A percentile compares a stretch with the other conserved stretches of the same genome.
Evolutionary conservation across 2,113 vertebrate genomes (phyloP).

Genomic region (Todiramphus chloris): DNA sequence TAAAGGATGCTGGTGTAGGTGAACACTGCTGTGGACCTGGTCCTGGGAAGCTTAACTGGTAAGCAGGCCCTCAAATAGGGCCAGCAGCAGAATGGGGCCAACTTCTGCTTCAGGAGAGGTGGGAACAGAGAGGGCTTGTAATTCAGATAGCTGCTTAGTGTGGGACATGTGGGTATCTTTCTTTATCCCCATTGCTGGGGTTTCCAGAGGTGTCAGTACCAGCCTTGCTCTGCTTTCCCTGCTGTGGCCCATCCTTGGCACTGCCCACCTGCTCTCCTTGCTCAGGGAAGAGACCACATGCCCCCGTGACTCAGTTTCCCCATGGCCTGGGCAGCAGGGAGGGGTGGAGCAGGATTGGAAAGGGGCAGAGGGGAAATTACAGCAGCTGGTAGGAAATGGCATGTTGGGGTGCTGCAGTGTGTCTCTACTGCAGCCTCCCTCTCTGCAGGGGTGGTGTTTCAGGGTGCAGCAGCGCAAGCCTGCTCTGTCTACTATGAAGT

Average conservation of each 20-base stretch:
- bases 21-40: not conserved
- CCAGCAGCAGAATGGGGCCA: not conserved
- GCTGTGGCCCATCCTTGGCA: fast-evolving
- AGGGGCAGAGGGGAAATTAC: not conserved
- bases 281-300: fast-evolving
- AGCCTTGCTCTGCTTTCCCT: fast-evolving
- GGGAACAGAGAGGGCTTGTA: not conserved
- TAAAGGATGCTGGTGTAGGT: not conserved
- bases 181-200: fast-evolving
- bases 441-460: not conserved
- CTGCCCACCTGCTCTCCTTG: not conserved
- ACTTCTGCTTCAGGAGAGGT: not conserved
- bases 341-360: not conserved
- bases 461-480: not conserved
- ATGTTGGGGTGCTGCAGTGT: not conserved
- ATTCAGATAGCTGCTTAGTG: not conserved
- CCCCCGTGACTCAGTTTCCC: not conserved
- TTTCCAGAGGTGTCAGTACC: not conserved
- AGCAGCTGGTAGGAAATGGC: not conserved
- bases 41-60: not conserved
- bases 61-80: not conserved
- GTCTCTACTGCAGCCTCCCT: not conserved
- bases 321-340: not conserved
- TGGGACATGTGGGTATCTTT: not conserved
- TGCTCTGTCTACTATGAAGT: not conserved